Base-by-base conservation (phyloP, 2,113 vertebrate genomes). In the Noctilio leporinus region DNA sequence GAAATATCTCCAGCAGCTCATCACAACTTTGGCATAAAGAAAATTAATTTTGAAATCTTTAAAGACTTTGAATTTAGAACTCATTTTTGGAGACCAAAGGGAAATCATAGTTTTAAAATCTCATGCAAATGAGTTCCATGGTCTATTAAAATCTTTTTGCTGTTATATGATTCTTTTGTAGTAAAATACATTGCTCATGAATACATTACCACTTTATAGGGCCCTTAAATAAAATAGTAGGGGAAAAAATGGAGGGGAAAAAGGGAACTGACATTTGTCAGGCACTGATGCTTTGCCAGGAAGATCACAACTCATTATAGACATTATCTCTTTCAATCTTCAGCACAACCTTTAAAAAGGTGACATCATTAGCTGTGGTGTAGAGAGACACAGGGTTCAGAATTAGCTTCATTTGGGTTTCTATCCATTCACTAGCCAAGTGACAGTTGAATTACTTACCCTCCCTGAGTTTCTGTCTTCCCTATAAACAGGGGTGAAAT, bases 1-100 rank as follows among this genome's bases (percentile, higher is more conserved):
- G 72, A 94, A 96, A 93, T 45, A 94, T 78, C 53, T 43, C 70
- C 53, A 73, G 90, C n/a, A 83, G 91, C 53, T 96, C 78, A 73
- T 94, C 86, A 93, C 94, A 97, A 94, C 65, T 40, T 84, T 81
- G 78, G n/a, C 75, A 85, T 57, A 87, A 89, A 86, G 78, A 95
- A 96, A 96, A 95, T 86, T 96, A 93, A 94, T 96, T 93, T 87
- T 96, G 40, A 87, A 95, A 96, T 87, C 75, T 93, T 82, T 89
- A 89, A 93, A 91, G 70, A 87, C n/a, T 95, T 90, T 89, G n/a
- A n/a, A 94, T 76, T 95, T 94, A 94, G 97, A 97, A 89, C 55
- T 95, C 86, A 47, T 90, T 91, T 91, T 91, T 45, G 11, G 26
- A 94, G 35, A 76, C 70, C 88, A 94, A 94, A 47, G 40, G 84